Evolutionary conservation across 2,797 vertebrate species (phyloP).

Genomic region (Cyclura pinguis): DNA sequence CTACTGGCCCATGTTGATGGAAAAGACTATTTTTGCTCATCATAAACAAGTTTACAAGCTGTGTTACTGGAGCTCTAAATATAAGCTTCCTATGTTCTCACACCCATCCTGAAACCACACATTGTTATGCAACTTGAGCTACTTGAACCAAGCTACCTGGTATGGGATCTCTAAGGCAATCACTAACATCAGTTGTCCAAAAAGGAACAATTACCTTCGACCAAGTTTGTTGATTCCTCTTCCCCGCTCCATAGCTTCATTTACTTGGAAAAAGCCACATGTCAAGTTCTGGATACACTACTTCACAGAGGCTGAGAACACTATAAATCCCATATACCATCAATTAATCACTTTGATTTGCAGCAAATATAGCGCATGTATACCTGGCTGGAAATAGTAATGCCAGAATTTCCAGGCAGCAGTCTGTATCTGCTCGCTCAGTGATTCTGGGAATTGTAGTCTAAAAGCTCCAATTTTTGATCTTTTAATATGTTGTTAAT

Average conservation of each 20-base stretch:
- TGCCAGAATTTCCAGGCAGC: neutral
- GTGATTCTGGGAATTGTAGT: neutral
- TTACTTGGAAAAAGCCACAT: neutral
- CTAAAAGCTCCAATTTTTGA: neutral
- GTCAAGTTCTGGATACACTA: neutral
- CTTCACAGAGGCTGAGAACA: neutral
- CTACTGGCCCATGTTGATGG: slow-evolving; percentile 37
- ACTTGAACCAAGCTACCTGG: neutral
- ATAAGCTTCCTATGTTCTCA: slow-evolving; percentile 30
- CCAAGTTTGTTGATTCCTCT: neutral
- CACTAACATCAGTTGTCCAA: slow-evolving; percentile 51
- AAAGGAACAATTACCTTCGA: neutral
- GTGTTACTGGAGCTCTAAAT: slow-evolving; percentile 42
- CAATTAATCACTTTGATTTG: neutral
- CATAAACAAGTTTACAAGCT: slow-evolving; percentile 49
- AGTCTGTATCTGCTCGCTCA: neutral
- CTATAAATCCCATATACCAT: neutral
- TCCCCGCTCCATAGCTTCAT: too few relatives aligned
- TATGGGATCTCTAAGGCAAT: slow-evolving; percentile 40
- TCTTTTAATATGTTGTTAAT: neutral
- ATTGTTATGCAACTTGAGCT: slow-evolving; percentile 32
- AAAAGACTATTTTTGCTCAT: slow-evolving; percentile 40
- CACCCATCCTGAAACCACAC: slow-evolving; percentile 18
- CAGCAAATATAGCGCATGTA: neutral
- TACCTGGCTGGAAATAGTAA: neutral